Evolutionary conservation across 1,140 invertebrate species (phyloP), one percentile per base, ranked within the genome.

Genomic region (Bombus pyrosoma): DNA sequence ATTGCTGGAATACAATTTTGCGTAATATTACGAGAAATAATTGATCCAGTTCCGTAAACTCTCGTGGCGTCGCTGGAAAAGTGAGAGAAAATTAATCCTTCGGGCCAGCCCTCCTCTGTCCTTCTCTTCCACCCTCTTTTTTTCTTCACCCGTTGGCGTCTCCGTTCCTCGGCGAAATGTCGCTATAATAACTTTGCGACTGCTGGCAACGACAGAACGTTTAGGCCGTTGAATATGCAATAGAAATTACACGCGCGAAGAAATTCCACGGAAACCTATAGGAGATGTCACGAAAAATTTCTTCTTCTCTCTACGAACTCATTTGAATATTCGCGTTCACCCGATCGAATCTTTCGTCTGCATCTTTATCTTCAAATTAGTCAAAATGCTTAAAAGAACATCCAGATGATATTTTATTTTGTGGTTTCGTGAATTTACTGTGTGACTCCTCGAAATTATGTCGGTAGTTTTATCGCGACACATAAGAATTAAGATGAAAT

Each of bases 221-320:
- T 87, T 90, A 89, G 90, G 82, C 83, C 86, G 83, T 81, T 91
- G 90, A 92, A 92, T 92, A 89, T 92, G 90, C 89, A 92, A 92
- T 87, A 87, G 86, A 89, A 92, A 91, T 92, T 91, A 84, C 83
- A 62, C 72, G 68, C 83, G 77, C 47, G 66, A 69, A 66, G 79
- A 78, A 75, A 81, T 85, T 81, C 37, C 79, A 62, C 5, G 64
- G 66, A 69, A 83, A 83, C 59, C 59, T 62, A 62, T 62, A n/a
- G 62, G 34, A 77, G 53, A 3, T 32, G 73, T 18, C 1, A 22
- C 53, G 53, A 41, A 72, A 85, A 81, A 76, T 66, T 32, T 64
- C 62, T 66, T 32, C 5, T 13, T 10, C 18, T 13, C n/a, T 62
- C n/a, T 37, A 22, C 68, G 13, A 57, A 59, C 66, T 47, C 64